Evolutionary conservation across 2,113 vertebrate genomes (phyloP), one percentile per base, ranked within the genome.

Genomic region (Catagonus wagneri): DNA sequence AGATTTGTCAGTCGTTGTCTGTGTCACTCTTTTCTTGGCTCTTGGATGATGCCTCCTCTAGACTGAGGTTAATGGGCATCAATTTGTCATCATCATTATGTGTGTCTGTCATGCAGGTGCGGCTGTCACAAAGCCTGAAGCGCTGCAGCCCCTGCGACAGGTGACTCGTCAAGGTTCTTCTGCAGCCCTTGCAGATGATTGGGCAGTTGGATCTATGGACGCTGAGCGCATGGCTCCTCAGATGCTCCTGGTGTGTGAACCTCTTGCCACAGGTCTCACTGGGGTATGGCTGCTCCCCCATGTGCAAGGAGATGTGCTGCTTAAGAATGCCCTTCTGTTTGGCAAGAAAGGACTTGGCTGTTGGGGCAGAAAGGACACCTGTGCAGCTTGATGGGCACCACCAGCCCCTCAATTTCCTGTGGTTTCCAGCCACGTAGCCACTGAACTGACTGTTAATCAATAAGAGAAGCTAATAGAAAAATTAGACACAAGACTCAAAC

Each of bases 311-410:
- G 95, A 99, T 99, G 98, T 99, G 99, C 23, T 99, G 98, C 92
- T 99, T 99, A 25, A 99, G 98, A 92, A 99, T 99, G 3, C 99
- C 99, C 92, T 99, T 99, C 98, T 99, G 99, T 89, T 99, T 99
- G 90, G 99, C 99, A 0, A 99, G n/a, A n/a, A n/a, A n/a, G n/a
- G n/a, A n/a, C n/a, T n/a, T n/a, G n/a, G n/a, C n/a, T 99, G 98
- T 99, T 99, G 1, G 99, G 99, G 76, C 99, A 99, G 98, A 99
- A 99, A 0, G 99, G 99, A 74, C 99, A 99, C 86, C 99, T 99
- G 98, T 99, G 99, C 54, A 99, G 99, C 98, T 99, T 99, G 98
- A 99, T 99, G 0, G 99, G 99, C 96, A 99, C 99, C 52, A 99
- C 99, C 83, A 99, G 97, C 91, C 99, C 98, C 7, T 99, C 99